phyloP scores from a whole-genome alignment of 1,140 invertebrate species.

The Pseudoatta argentina region DNA sequence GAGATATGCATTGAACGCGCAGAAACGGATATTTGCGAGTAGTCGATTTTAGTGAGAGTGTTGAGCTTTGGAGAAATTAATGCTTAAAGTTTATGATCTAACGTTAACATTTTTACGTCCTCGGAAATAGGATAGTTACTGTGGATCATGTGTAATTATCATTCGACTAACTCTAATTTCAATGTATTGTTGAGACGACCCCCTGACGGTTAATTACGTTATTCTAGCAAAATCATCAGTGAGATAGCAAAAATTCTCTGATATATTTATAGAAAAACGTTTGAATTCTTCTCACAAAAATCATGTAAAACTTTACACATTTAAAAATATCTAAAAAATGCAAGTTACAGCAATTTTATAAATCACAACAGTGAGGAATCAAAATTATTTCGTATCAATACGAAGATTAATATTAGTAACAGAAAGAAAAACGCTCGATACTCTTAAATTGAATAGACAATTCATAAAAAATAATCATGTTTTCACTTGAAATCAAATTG shows the following conservation, averaged over 20 bases:
- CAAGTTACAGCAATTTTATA: not conserved
- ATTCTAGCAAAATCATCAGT: not conserved
- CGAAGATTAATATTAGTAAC: not conserved
- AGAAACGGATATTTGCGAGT: not conserved
- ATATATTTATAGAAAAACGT: conserved; percentile 4
- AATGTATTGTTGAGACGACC: not conserved
- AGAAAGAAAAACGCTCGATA: not conserved
- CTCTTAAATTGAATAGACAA: not conserved
- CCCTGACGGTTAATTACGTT: not conserved
- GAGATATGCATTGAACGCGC: not conserved
- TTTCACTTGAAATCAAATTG: not conserved
- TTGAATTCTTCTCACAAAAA: not conserved
- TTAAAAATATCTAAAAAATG: not conserved
- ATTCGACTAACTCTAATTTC: not conserved
- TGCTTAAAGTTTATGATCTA: not conserved
- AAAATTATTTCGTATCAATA: not conserved
- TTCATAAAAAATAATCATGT: not conserved
- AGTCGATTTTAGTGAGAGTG: not conserved
- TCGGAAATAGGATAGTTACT: not conserved
- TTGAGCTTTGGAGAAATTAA: not conserved
- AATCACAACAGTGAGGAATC: not conserved
- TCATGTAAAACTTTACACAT: not conserved
- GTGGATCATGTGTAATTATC: not conserved
- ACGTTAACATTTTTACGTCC: not conserved
- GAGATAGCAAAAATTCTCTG: not conserved